Base-by-base conservation (phyloP, 2,888 invertebrate species). In the Ypsolopha scabrella region DNA sequence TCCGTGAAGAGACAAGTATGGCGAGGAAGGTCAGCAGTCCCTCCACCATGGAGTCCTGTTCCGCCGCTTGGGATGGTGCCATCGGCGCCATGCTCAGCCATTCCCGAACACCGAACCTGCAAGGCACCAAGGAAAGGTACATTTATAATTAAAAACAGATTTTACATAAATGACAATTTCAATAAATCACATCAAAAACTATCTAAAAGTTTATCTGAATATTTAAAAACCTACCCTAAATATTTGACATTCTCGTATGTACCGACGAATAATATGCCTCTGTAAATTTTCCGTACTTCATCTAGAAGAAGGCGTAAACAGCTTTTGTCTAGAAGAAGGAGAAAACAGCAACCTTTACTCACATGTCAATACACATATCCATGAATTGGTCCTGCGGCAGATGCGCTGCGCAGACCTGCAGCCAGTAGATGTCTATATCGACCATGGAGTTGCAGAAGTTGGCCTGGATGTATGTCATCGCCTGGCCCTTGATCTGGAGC, bases 391-490 rank as follows among this genome's bases (percentile, higher is more conserved):
- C 94, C 0, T 96, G 91, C 51, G 94, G 93, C 54, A 98, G 88
- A 70, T 94, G 93, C 14, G 95, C 94, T 38, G 95, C 95, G 80
- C 97, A 96, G 50, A 98, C 91, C 89, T 99, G 98, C 60, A 98
- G 87, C 67, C 98, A 91, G 82, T 95, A 98, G 58, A 99, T 88
- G 86, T 99, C 99, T 70, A 98, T 95, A 78, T 99, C 98, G 9
- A 97, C 96, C 96, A 98, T 97, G 9, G 97, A 97, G 83, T 98
- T 98, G 86, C 98, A 98, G 87, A 99, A 98, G 83, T 98, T 98
- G 62, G 97, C 97, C 80, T 99, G 98, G 67, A 98, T 96, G 80
- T 99, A 99, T 13, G 98, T 97, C 97, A 98, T 98, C 38, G 97
- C 97, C 82, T 99, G 98, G n/a, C 98, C 98, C 78, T 96, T 96